Percentiles rank a stretch among this genome's conserved stretches.
Evolutionary conservation across 2,888 invertebrate species (phyloP).

Genomic region (Machimus rusticus): DNA sequence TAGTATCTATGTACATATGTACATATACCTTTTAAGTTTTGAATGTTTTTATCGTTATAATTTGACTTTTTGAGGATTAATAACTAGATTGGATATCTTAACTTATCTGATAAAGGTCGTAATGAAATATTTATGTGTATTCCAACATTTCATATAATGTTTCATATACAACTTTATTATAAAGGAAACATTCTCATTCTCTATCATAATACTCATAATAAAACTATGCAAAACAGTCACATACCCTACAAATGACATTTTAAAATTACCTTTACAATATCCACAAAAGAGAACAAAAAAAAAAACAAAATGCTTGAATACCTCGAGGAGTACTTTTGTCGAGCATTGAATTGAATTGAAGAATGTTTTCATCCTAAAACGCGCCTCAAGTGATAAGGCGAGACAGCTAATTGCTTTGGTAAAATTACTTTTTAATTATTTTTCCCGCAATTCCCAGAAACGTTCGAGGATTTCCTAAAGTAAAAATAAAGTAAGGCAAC

Average conservation of each 20-base stretch:
- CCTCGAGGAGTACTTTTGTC: neutral
- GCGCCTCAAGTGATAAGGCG: neutral
- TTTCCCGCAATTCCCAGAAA: neutral
- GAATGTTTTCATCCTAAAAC: neutral
- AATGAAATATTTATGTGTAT: too few species aligned
- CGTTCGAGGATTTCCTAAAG: neutral
- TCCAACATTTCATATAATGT: too few species aligned
- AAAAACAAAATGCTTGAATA: neutral
- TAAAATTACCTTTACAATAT: neutral
- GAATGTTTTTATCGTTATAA: too few species aligned
- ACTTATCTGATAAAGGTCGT: too few species aligned
- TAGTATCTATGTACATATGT: too few species aligned
- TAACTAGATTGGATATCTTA: too few species aligned
- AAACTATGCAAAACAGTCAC: neutral
- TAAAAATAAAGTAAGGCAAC: neutral
- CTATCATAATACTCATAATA: neutral
- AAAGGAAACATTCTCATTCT: neutral
- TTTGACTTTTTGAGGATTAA: too few species aligned
- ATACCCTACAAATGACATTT: neutral
- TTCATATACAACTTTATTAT: too few species aligned
- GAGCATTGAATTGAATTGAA: neutral
- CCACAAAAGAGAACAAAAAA: neutral
- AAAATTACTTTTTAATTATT: neutral
- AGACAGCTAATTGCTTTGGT: neutral
- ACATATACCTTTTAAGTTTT: too few species aligned